Conservation (phyloP, 1,140 invertebrate genomes). For the Phenacoccus solenopsis region DNA sequence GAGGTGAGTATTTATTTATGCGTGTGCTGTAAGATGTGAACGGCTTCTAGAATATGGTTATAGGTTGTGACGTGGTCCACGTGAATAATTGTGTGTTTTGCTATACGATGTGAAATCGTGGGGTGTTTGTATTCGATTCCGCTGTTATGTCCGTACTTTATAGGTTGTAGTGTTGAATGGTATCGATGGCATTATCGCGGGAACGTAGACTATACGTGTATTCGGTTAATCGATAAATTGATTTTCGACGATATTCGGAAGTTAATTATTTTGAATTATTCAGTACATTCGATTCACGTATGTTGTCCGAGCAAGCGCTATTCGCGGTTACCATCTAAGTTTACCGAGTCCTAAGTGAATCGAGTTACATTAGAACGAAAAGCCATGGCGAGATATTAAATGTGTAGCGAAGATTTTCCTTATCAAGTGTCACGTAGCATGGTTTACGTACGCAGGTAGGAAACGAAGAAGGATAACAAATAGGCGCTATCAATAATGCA, state of each 20-base stretch:
- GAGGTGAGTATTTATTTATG: not conserved
- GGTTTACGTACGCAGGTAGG: too few species aligned
- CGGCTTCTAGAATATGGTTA: not conserved
- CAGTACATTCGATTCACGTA: not conserved
- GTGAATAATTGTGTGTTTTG: not conserved
- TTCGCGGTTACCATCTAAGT: too few species aligned
- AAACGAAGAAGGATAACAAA: too few species aligned
- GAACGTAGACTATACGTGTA: not conserved
- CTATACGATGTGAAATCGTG: too few species aligned
- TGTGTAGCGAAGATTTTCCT: too few species aligned
- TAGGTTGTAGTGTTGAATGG: not conserved
- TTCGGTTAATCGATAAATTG: not conserved
- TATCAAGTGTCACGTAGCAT: too few species aligned
- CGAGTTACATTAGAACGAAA: too few species aligned
- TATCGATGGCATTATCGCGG: not conserved
- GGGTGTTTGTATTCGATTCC: too few species aligned
- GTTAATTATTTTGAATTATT: not conserved
- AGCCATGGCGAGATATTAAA: too few species aligned
- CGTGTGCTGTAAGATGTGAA: too few species aligned
- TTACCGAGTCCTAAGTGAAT: too few species aligned
- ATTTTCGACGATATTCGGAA: not conserved
- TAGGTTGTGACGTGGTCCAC: not conserved
- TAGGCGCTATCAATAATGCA: too few species aligned
- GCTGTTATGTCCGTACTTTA: not conserved
- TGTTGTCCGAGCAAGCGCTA: not conserved